Evolutionary conservation across 2,888 invertebrate species (phyloP).

Genomic region (Diarsia rubi): DNA sequence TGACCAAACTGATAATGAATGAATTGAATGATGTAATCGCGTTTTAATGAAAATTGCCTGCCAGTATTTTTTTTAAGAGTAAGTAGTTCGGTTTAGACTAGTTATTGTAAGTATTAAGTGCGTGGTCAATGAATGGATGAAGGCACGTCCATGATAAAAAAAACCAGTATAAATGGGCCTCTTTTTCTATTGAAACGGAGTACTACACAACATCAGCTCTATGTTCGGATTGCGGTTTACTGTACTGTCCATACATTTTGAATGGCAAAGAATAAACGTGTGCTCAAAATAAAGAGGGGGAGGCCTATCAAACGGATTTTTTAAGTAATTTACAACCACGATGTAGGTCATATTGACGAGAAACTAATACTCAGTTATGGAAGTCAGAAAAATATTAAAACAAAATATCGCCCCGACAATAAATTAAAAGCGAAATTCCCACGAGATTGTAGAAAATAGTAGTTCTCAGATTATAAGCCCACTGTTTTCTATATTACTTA

Average conservation of each 20-base stretch:
- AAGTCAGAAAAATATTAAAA: no score
- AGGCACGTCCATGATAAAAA: background rate
- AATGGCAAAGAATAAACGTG: background rate
- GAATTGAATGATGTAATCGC: slow-evolving; percentile 20
- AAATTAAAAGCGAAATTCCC: background rate
- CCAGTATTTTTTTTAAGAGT: background rate
- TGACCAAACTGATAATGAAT: slow-evolving; percentile 32
- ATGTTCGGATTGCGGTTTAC: background rate
- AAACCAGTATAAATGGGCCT: background rate
- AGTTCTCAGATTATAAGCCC: slow-evolving; percentile 12
- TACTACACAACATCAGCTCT: background rate
- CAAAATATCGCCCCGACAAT: background rate
- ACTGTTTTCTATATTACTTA: slow-evolving; percentile 2
- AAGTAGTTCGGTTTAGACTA: background rate
- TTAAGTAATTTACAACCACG: background rate
- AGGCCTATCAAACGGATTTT: background rate
- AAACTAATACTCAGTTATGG: no score
- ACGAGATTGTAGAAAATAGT: background rate
- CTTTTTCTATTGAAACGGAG: background rate
- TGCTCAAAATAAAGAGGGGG: background rate
- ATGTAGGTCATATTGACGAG: slow-evolving; percentile 1
- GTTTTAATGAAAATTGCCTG: slow-evolving; percentile 29
- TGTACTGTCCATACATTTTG: background rate
- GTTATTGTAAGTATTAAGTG: background rate
- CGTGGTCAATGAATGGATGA: background rate